Percentiles rank a stretch among this genome's conserved stretches.
Conservation (phyloP, 1,140 invertebrate genomes). For the Tenebrio molitor region DNA sequence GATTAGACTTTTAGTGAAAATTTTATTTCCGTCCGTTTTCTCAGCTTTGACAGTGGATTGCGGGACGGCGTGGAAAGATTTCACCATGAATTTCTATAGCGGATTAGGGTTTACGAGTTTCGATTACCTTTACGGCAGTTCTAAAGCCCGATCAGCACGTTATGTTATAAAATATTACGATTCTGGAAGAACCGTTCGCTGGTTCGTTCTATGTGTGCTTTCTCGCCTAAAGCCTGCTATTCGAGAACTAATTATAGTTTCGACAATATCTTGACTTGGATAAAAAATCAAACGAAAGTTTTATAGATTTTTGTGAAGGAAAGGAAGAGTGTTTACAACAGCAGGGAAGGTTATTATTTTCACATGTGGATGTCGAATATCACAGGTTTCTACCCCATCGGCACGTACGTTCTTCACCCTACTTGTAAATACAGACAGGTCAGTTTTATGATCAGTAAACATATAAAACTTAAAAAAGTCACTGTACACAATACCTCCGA, state of each 20-base stretch:
- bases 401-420: constrained; percentile 23
- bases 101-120: constrained; percentile 64
- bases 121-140: constrained; percentile 64
- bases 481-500: neutral
- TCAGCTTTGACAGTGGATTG: constrained; percentile 12
- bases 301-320: neutral
- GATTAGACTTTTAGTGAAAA: constrained; percentile 17
- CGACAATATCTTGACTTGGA: too few relatives aligned
- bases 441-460: constrained; percentile 48
- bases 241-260: too few relatives aligned
- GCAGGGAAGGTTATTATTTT: constrained; percentile 26
- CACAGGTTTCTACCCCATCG: constrained; percentile 46
- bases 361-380: constrained; percentile 49
- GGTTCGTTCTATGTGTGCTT: neutral
- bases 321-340: constrained; percentile 6
- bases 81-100: constrained; percentile 60
- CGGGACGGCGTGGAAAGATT: constrained; percentile 43
- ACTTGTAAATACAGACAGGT: constrained; percentile 43
- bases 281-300: too few relatives aligned
- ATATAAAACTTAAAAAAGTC: constrained; percentile 40
- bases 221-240: neutral
- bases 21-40: constrained; percentile 4
- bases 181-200: constrained; percentile 40
- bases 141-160: constrained; percentile 59
- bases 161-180: constrained; percentile 62